Evolutionary conservation across 1,140 invertebrate species (phyloP).

Genomic region (Helicoverpa zea): DNA sequence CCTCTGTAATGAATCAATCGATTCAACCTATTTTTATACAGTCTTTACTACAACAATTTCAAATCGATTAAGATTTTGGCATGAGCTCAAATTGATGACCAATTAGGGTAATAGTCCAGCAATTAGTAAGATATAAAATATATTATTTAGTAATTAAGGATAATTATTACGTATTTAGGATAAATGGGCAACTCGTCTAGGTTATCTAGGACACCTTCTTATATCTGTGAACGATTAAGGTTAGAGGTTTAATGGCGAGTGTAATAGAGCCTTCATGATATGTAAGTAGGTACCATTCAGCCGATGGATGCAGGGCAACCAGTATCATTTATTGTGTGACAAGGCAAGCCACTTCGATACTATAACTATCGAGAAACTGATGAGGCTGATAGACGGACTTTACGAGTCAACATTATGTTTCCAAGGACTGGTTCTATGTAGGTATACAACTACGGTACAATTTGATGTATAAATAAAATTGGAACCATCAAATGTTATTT

Average conservation of each 20-base stretch:
- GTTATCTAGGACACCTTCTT: background rate
- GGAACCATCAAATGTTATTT: no score
- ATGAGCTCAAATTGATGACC: background rate
- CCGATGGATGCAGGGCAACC: background rate
- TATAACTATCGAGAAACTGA: background rate
- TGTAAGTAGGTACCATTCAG: background rate
- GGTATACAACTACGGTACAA: no score
- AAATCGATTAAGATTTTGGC: constrained; percentile 16
- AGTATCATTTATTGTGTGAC: background rate
- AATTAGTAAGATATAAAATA: background rate
- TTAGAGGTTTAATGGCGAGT: constrained; percentile 19
- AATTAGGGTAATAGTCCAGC: background rate
- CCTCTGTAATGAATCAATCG: background rate
- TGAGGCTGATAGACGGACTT: background rate
- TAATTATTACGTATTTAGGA: background rate
- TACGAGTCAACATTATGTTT: no score
- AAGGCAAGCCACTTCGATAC: background rate
- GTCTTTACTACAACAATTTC: background rate
- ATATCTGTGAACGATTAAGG: constrained; percentile 16
- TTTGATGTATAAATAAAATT: no score
- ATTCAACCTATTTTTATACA: no score
- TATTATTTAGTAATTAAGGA: background rate
- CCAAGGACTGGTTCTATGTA: no score
- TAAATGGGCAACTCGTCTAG: background rate
- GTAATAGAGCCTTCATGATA: background rate